Conservation (phyloP, 64 coral and sea anemone species). For the Dendronephthya gigantea region DNA sequence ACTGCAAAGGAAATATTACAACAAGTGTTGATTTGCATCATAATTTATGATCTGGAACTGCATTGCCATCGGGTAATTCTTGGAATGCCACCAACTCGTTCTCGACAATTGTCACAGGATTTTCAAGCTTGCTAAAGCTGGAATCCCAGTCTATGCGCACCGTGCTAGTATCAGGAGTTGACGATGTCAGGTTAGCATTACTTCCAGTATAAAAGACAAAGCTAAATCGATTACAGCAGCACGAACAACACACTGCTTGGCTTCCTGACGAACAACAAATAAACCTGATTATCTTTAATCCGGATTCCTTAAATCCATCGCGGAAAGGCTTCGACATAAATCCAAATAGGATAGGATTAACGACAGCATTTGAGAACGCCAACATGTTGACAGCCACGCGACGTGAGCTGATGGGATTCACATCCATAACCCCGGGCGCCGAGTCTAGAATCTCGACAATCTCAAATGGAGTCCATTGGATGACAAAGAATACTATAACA, state of each 20-base stretch:
- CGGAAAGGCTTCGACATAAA: conserved; percentile 43
- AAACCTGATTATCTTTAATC: background rate
- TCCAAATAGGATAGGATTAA: conserved; percentile 27
- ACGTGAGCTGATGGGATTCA: conserved; percentile 24
- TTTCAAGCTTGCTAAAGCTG: background rate
- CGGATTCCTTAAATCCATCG: conserved; percentile 28
- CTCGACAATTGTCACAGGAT: background rate
- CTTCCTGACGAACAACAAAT: background rate
- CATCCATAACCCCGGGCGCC: background rate
- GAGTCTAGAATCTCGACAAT: conserved; percentile 25
- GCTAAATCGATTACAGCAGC: background rate
- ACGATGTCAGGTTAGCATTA: no score
- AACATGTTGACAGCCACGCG: conserved; percentile 8
- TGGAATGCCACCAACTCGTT: background rate
- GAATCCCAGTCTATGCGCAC: background rate
- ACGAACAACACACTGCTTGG: background rate
- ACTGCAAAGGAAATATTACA: no score
- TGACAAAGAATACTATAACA: conserved; percentile 26
- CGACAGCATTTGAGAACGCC: conserved; percentile 29
- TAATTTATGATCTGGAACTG: background rate
- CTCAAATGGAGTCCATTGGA: conserved; percentile 31
- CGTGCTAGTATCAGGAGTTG: background rate
- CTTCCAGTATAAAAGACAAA: background rate
- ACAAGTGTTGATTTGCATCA: background rate
- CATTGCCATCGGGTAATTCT: background rate